Evolutionary conservation across 2,888 invertebrate species (phyloP), one percentile per base, ranked within the genome.

Genomic region (Drosophila meridionalis): DNA sequence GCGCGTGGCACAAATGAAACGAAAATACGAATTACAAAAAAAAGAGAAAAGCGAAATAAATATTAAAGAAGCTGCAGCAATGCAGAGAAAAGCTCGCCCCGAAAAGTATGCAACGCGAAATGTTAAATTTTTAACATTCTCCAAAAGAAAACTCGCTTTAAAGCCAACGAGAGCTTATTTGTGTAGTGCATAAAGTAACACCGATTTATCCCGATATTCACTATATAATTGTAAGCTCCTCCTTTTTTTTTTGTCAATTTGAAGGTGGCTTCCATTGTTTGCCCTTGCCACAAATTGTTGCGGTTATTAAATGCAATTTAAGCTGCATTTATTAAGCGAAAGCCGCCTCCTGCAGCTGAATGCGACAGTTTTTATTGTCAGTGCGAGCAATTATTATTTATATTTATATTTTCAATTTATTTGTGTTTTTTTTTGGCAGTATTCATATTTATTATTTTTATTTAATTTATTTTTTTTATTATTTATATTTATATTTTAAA

Each of bases 221-320:
- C 56, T 11, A 42, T 42, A 56, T 40, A 56, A 56, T 61, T 60
- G 52, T 61, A 59, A 47, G 40, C 48, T 20, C 7, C 30, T 32
- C n/a, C 26, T 43, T 20, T 28, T 36, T 9, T 32, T 45, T 43
- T 28, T 34, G 3, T 20, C 8, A 32, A 40, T 55, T 60, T 50
- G 34, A 26, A 47, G 45, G 58, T 32, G 43, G 14, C 12, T 53
- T 55, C 66, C 53, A 58, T 70, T 56, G 60, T 60, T 50, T 50
- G 3, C 60, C 38, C 40, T 14, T 60, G 52, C 57, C 60, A 48
- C 59, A 75, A 59, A 68, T 58, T 69, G 70, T 67, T 72, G 73
- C 66, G 67, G 67, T 80, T 83, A 86, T 88, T 89, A 87, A 86
- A 87, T 81, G 79, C 76, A 71, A 83, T 83, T 85, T 83, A 89